Percentiles rank a stretch among this genome's conserved stretches.
Evolutionary conservation across 1,140 invertebrate species (phyloP).

Genomic region (Forficula auricularia): DNA sequence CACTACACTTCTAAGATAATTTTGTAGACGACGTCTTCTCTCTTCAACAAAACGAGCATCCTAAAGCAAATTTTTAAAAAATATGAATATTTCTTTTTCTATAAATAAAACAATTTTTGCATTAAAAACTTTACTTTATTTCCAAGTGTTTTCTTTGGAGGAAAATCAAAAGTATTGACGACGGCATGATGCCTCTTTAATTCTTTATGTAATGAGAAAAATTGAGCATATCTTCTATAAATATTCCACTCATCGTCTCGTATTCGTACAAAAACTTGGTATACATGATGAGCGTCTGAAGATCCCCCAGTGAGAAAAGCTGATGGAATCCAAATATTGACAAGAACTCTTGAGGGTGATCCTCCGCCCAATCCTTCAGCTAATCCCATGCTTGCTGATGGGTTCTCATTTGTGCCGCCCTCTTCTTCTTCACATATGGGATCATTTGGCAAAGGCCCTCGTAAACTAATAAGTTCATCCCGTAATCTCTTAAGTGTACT

Average conservation of each 20-base stretch:
- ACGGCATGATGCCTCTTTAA: slow-evolving; percentile 65
- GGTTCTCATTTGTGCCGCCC: not conserved
- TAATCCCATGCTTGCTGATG: not conserved
- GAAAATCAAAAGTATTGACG: slow-evolving; percentile 68
- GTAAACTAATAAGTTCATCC: slow-evolving; percentile 47
- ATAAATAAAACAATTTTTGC: slow-evolving; percentile 10
- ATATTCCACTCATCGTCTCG: slow-evolving; percentile 84
- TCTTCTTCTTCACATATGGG: slow-evolving; percentile 8
- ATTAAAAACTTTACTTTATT: slow-evolving; percentile 47
- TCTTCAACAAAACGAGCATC: slow-evolving; percentile 65
- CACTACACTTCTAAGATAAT: slow-evolving; percentile 59
- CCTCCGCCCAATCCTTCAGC: not conserved
- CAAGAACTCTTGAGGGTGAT: slow-evolving; percentile 31
- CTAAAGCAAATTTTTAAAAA: slow-evolving; percentile 28
- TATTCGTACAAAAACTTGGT: slow-evolving; percentile 60
- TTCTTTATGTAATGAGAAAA: slow-evolving; percentile 61
- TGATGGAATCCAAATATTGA: slow-evolving; percentile 83
- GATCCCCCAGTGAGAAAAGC: slow-evolving; percentile 67
- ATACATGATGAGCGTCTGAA: slow-evolving; percentile 65
- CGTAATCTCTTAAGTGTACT: slow-evolving; percentile 39
- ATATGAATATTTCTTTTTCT: too few species aligned
- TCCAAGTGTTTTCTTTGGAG: slow-evolving; percentile 80
- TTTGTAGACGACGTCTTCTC: slow-evolving; percentile 52
- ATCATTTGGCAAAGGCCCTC: slow-evolving; percentile 42
- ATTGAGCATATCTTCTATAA: slow-evolving; percentile 78